Evolutionary conservation across 2,888 invertebrate species (phyloP), one percentile per base, ranked within the genome.

Genomic region (Drosophila colorata): DNA sequence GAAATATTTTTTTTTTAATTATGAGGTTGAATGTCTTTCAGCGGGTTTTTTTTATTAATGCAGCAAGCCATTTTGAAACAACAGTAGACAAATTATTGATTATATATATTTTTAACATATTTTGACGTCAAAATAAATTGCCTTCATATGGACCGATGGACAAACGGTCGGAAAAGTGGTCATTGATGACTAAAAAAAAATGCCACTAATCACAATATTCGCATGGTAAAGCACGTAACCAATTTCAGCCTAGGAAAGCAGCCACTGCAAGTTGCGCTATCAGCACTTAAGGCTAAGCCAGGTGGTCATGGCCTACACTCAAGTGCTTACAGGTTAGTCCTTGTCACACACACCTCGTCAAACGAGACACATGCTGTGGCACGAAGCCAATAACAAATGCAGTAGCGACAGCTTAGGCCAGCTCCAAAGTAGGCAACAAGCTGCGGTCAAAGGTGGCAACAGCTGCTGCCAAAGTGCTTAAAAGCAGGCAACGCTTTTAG

Each of bases 401-500:
- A 7, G n/a, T 37, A 6, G 11, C 31, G 11, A 14, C 28, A 48
- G 18, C 37, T 35, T 11, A 9, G 20, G 2, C 6, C 41, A 55
- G 38, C 68, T 28, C 14, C 33, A 72, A 64, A 53, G 68, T 63
- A 64, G 38, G 56, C 73, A 56, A 55, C 46, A 23, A 13, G 13
- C 38, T 13, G 33, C 5, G 0, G 14, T 1, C 18, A 16, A n/a
- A 25, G 16, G 6, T 14, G 23, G 1, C 18, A 31, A 3, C 18
- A 14, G 2, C 37, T 14, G 46, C 16, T 57, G 8, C 2, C 49
- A 18, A 48, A n/a, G 31, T 8, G 49, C 73, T 58, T 23, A 56
- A 59, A 61, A 76, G 64, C 31, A 64, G 31, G 53, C 77, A 48
- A 41, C n/a, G 20, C 14, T 52, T 51, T 55, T 28, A 6, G n/a